A percentile compares a stretch with the other conserved stretches of the same genome.
Conservation (phyloP, 92 coral and sea anemone genomes). For the Epizoanthus rinbou region DNA sequence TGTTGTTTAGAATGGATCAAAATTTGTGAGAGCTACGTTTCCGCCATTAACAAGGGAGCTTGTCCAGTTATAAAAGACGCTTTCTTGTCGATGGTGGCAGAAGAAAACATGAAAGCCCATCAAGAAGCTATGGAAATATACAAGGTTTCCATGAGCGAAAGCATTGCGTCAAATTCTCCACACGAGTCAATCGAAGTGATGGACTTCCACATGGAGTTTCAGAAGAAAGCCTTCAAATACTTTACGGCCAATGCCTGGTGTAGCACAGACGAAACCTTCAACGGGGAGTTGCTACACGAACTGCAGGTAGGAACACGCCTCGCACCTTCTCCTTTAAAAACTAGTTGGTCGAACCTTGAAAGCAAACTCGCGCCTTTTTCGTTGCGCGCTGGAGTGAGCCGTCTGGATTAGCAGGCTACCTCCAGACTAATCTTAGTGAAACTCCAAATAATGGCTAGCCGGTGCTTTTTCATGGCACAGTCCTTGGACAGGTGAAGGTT, state of each 20-base stretch:
- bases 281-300: slow-evolving; percentile 1
- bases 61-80: slow-evolving; percentile 33
- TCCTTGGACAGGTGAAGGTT: no score
- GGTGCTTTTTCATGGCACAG: no score
- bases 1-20: slow-evolving; percentile 28
- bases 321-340: no score
- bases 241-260: slow-evolving; percentile 36
- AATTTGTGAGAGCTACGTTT: slow-evolving; percentile 38
- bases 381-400: no score
- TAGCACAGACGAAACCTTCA: slow-evolving; percentile 24
- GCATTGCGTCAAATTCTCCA: not conserved
- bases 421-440: no score
- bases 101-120: slow-evolving; percentile 2
- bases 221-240: slow-evolving; percentile 19
- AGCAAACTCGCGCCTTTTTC: no score
- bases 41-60: slow-evolving; percentile 39
- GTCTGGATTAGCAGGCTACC: no score
- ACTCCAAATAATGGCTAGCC: no score
- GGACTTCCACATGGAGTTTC: slow-evolving; percentile 28
- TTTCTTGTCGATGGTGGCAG: slow-evolving; percentile 4
- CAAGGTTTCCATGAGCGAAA: slow-evolving; percentile 6
- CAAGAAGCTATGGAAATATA: not conserved
- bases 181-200: slow-evolving; percentile 1
- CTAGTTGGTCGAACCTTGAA: no score
- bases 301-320: not conserved